These are phyloP conservation scores for Sparidentex hasta DNA, from an alignment of 2,797 vertebrate genomes.

Conservation along the genomic window DNA sequence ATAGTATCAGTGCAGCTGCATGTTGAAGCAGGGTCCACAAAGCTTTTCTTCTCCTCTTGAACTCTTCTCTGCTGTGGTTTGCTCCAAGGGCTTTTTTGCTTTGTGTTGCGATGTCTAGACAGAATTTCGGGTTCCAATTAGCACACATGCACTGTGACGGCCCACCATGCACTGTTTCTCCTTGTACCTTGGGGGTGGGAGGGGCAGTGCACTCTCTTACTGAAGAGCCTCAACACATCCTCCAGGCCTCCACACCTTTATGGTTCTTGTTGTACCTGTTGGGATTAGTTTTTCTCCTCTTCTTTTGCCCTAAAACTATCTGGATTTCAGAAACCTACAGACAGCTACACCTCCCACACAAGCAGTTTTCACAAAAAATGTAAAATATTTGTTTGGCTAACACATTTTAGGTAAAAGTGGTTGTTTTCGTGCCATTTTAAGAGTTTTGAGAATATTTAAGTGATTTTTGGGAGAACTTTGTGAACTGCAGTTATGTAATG, in stretches of 20 bases:
- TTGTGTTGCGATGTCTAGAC: constrained; percentile 42
- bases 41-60: constrained; percentile 36
- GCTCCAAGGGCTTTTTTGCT: constrained; percentile 14
- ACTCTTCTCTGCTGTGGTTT: constrained; percentile 41
- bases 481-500: no score
- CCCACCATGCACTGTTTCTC: neutral
- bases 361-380: no score
- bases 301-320: no score
- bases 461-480: no score
- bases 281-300: no score
- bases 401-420: no score
- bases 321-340: no score
- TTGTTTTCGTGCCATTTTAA: no score
- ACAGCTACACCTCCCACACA: no score
- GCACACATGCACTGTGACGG: neutral
- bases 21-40: constrained; percentile 71
- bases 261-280: no score
- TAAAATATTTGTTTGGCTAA: no score
- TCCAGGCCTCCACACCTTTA: neutral
- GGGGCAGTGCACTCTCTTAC: neutral
- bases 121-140: constrained; percentile 2
- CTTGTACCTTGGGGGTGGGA: neutral
- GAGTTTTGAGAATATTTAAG: no score
- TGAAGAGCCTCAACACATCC: neutral
- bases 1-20: constrained; percentile 5